phyloP scores from a whole-genome alignment of 2,113 vertebrate genomes.

The Oophaga pumilio region DNA sequence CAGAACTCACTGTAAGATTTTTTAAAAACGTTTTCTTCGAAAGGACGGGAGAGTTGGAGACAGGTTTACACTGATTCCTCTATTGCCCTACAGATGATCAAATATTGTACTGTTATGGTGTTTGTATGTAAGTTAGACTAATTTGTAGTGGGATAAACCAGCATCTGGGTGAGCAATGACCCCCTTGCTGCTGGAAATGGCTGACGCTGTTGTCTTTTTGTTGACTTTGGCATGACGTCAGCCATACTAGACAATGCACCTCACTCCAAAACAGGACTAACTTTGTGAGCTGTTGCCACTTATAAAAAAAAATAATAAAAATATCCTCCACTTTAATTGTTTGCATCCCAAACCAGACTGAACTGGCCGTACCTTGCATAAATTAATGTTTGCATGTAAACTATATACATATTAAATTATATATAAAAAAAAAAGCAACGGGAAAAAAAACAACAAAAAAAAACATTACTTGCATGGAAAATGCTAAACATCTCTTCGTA shows the following conservation, averaged over 20 bases:
- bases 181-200: neutral
- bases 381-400: conserved; percentile 90
- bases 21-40: neutral
- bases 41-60: neutral
- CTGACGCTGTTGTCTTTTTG: neutral
- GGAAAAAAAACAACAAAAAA: conserved; percentile 13
- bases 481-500: conserved; percentile 89
- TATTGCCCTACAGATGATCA: neutral
- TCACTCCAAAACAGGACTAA: neutral
- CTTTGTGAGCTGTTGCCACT: conserved; percentile 15
- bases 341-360: conserved; percentile 78
- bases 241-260: conserved; percentile 19
- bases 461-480: conserved; percentile 87
- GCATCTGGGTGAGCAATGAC: neutral
- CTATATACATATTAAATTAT: conserved; percentile 81
- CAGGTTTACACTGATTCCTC: conserved; percentile 17
- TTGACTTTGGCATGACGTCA: neutral
- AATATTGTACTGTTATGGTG: conserved; percentile 23
- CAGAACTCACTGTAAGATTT: neutral
- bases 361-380: conserved; percentile 82
- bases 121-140: conserved; percentile 14
- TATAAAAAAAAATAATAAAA: neutral
- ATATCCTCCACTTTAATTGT: conserved; percentile 63
- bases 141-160: conserved; percentile 2
- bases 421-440: conserved; percentile 40